These are phyloP conservation scores for Anguilla marmorata DNA, from an alignment of 2,797 vertebrate genomes.

Conservation along the genomic window DNA sequence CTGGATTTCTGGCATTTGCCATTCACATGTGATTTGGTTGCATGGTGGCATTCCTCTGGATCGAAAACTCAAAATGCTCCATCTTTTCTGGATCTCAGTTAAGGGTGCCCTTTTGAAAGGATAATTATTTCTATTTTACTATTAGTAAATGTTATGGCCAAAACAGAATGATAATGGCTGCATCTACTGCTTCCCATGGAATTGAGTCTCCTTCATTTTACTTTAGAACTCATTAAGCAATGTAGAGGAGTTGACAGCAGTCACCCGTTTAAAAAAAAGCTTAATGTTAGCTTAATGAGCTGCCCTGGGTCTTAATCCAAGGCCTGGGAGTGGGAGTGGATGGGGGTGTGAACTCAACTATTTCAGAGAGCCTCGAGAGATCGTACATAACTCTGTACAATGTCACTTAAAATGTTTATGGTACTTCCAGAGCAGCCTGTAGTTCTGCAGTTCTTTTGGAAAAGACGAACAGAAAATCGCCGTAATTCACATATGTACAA, in stretches of 20 bases:
- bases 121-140: neutral
- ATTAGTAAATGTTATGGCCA: neutral
- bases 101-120: neutral
- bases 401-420: neutral
- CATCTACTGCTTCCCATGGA: neutral
- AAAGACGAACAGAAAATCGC: neutral
- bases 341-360: neutral
- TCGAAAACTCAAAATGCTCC: neutral
- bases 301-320: neutral
- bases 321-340: neutral
- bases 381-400: neutral
- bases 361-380: neutral
- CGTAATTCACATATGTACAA: too few relatives aligned
- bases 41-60: neutral
- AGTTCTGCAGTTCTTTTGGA: neutral
- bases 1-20: neutral
- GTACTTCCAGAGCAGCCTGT: neutral
- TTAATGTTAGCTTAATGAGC: neutral
- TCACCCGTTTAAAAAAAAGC: slow-evolving; percentile 11
- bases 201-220: neutral
- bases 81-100: neutral
- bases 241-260: neutral
- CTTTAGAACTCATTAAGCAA: neutral
- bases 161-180: neutral
- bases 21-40: neutral